Conservation (phyloP, 2,797 vertebrate genomes). For the Phaenicophaeus curvirostris region DNA sequence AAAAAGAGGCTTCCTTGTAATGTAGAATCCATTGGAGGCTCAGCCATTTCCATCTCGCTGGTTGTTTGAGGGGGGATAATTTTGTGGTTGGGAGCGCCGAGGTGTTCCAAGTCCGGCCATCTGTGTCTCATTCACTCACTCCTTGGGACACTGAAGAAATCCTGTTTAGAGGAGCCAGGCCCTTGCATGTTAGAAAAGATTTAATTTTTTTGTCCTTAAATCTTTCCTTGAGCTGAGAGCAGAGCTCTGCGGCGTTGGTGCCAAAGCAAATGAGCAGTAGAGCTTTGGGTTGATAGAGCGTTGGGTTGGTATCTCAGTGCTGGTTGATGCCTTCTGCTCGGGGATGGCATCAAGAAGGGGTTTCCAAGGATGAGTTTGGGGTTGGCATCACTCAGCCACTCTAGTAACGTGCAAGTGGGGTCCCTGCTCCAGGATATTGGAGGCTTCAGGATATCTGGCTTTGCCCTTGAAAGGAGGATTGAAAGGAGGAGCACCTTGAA, state of each 20-base stretch:
- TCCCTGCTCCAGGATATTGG: not conserved
- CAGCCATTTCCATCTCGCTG: not conserved
- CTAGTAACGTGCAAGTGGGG: too few relatives aligned
- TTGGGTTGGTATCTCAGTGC: not conserved
- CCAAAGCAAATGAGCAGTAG: not conserved
- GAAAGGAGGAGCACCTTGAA: too few relatives aligned
- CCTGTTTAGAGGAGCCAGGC: conserved; percentile 19
- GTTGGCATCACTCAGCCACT: not conserved
- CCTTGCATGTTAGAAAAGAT: not conserved
- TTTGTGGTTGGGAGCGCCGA: not conserved
- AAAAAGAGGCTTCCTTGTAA: not conserved
- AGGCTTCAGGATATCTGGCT: too few relatives aligned
- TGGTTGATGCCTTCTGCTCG: rapidly evolving
- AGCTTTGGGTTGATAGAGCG: rapidly evolving
- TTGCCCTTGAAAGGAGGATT: too few relatives aligned
- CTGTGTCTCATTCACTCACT: conserved; percentile 42
- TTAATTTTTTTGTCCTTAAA: not conserved
- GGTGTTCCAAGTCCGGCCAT: conserved; percentile 40
- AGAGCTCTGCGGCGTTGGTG: not conserved
- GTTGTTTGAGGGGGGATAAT: not conserved
- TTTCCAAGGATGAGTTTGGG: rapidly evolving
- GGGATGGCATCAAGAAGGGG: not conserved
- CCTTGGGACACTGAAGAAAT: conserved; percentile 38
- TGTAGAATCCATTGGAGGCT: not conserved
- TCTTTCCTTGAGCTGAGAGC: not conserved